Conservation (phyloP, 1,140 invertebrate species). For the Rhyzopertha dominica region DNA sequence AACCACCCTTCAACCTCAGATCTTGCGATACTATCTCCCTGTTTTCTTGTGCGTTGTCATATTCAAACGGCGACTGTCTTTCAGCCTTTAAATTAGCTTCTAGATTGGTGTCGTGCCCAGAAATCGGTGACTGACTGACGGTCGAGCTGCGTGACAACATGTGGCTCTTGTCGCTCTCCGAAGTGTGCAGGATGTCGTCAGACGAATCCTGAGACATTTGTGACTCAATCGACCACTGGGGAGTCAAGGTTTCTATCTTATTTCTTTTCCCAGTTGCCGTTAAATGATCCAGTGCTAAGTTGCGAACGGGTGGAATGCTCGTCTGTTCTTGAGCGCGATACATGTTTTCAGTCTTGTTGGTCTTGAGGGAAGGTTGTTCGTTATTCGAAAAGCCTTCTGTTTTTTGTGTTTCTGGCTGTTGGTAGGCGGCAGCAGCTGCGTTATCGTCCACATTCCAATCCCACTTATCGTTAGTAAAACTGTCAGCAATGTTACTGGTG, state of each 20-base stretch:
- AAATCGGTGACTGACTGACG: slow-evolving; percentile 39
- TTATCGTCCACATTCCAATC: slow-evolving; percentile 40
- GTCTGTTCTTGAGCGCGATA: neutral
- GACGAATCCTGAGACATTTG: slow-evolving; percentile 57
- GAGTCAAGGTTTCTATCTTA: slow-evolving; percentile 46
- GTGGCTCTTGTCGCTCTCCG: slow-evolving; percentile 54
- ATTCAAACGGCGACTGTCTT: neutral
- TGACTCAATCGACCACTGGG: slow-evolving; percentile 58
- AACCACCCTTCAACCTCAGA: neutral
- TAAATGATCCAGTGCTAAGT: slow-evolving; percentile 12
- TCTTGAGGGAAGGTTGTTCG: slow-evolving; percentile 9
- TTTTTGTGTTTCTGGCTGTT: slow-evolving; percentile 1
- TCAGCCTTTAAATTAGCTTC: neutral
- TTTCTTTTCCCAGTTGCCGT: slow-evolving; percentile 19
- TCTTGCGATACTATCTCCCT: slow-evolving; percentile 32
- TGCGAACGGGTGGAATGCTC: neutral
- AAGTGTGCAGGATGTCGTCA: slow-evolving; percentile 50
- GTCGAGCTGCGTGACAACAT: slow-evolving; percentile 53
- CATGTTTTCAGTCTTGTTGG: slow-evolving; percentile 6
- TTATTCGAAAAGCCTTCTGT: neutral
- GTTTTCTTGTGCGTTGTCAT: slow-evolving; percentile 26
- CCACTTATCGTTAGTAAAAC: slow-evolving; percentile 47
- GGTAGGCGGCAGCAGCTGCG: slow-evolving; percentile 6
- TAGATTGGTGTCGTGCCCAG: slow-evolving; percentile 20
- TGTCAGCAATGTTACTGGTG: slow-evolving; percentile 33